Evolutionary conservation across 2,797 vertebrate species (phyloP), one percentile per base, ranked within the genome.

Genomic region (Gouania willdenowi): DNA sequence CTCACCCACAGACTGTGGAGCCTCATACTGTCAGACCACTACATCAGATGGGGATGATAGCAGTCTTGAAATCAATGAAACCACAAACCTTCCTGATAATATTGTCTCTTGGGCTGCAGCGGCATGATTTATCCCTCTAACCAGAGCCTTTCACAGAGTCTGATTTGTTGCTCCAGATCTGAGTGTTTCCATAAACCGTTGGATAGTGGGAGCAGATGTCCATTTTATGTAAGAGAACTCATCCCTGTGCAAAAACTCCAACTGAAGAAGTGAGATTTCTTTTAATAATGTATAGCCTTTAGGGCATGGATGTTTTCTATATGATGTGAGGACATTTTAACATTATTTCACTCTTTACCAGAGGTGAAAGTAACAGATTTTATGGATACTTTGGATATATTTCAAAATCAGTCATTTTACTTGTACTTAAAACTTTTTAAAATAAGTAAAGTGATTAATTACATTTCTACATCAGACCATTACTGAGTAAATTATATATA

Each of bases 1-100:
- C 48, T 40, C 28, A 20, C 53, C 34, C 17, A 32, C 41, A 29
- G 43, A 61, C 45, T 53, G 48, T 32, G 19, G 29, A 64, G 54
- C 34, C 53, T 71, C 58, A 49, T 67, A 50, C 51, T 53, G 66
- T 76, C 74, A 61, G 63, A 79, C 80, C 71, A 58, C 81, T 68
- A 82, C 83, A 86, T 79, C 75, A 84, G 83, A 87, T 87, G 76
- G 66, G 63, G 62, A 75, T 78, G 82, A 89, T 86, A 83, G 83
- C 77, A 80, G 80, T 51, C 75, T 59, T 65, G 55, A 78, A 83
- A 88, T 85, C 84, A 83, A 85, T 86, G 79, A 89, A 90, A 85
- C 83, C 85, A 81, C 84, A 75, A 81, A 79, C 79, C 79, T 86
- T 70, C 64, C 73, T 79, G 84, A 86, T 89, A 85, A 83, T 83